These are phyloP conservation scores for Sarcophaga carnaria DNA, from an alignment of 2,888 invertebrate genomes.

Conservation along the genomic window DNA sequence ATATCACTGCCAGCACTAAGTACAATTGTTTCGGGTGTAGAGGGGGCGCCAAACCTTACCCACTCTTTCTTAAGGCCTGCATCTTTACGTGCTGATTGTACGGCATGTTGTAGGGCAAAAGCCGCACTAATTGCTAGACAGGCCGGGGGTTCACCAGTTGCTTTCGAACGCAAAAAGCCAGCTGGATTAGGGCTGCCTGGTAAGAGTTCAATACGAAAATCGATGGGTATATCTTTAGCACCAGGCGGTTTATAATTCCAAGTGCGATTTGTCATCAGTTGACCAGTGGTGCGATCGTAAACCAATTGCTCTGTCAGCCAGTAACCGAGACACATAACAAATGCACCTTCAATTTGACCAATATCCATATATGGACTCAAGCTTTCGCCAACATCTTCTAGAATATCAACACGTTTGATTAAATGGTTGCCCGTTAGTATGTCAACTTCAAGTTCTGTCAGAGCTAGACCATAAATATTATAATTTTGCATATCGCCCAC, in stretches of 20 bases:
- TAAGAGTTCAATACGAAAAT: conserved; percentile 87
- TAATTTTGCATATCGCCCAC: conserved; percentile 83
- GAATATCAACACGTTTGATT: conserved; percentile 86
- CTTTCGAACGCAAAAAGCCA: conserved; percentile 88
- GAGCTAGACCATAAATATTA: conserved; percentile 84
- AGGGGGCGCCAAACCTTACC: conserved; percentile 75
- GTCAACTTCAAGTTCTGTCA: conserved; percentile 89
- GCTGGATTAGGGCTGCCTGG: conserved; percentile 85
- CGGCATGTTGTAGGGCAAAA: conserved; percentile 86
- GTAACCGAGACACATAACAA: conserved; percentile 88
- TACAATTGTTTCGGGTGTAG: conserved; percentile 75
- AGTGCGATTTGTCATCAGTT: conserved; percentile 87
- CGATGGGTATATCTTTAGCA: conserved; percentile 88
- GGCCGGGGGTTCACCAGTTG: conserved; percentile 84
- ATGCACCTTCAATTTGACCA: conserved; percentile 90
- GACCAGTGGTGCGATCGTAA: conserved; percentile 85
- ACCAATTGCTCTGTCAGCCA: conserved; percentile 88
- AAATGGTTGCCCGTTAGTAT: conserved; percentile 89
- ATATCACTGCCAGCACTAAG: conserved; percentile 72
- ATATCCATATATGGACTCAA: conserved; percentile 87
- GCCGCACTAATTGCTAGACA: conserved; percentile 83
- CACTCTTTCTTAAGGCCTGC: conserved; percentile 81
- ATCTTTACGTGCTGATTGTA: conserved; percentile 86
- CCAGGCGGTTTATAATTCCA: conserved; percentile 91
- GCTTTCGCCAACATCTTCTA: conserved; percentile 88